Conservation (phyloP, 2,888 invertebrate genomes). For the Pandemis heparana region DNA sequence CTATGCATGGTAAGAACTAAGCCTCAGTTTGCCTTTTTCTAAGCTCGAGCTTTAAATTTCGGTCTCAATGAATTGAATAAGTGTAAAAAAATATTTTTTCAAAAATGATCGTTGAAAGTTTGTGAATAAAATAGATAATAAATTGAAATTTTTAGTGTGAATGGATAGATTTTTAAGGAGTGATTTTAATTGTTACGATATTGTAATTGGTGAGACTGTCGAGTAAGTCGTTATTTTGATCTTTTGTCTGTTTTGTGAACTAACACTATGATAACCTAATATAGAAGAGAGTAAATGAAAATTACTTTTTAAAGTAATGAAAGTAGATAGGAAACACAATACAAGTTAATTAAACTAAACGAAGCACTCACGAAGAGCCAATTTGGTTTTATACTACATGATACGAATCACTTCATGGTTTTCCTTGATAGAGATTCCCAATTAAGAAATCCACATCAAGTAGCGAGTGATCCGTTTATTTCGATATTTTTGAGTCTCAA, state of each 20-base stretch:
- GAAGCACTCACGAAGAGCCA: background rate
- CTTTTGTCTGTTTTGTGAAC: constrained; percentile 23
- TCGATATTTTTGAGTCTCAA: background rate
- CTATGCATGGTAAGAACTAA: constrained; percentile 46
- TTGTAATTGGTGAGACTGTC: constrained; percentile 39
- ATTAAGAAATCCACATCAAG: background rate
- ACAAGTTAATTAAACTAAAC: background rate
- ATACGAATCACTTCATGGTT: background rate
- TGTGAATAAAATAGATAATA: constrained; percentile 50
- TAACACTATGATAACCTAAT: constrained; percentile 20
- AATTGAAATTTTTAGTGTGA: constrained; percentile 45
- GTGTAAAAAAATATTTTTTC: constrained; percentile 45
- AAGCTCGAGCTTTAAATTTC: constrained; percentile 59
- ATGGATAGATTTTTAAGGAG: constrained; percentile 45
- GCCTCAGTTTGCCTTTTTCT: constrained; percentile 55
- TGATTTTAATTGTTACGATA: constrained; percentile 42
- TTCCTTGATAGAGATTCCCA: background rate
- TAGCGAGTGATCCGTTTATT: constrained; percentile 7
- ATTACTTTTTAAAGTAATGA: constrained; percentile 9
- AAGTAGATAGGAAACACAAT: constrained; percentile 7
- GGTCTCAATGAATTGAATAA: constrained; percentile 57
- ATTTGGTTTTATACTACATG: background rate
- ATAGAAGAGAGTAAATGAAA: constrained; percentile 5
- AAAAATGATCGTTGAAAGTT: constrained; percentile 46
- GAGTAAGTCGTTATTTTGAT: constrained; percentile 10